Conservation (phyloP, 2,113 vertebrate genomes). For the Rhynchomys soricoides region DNA sequence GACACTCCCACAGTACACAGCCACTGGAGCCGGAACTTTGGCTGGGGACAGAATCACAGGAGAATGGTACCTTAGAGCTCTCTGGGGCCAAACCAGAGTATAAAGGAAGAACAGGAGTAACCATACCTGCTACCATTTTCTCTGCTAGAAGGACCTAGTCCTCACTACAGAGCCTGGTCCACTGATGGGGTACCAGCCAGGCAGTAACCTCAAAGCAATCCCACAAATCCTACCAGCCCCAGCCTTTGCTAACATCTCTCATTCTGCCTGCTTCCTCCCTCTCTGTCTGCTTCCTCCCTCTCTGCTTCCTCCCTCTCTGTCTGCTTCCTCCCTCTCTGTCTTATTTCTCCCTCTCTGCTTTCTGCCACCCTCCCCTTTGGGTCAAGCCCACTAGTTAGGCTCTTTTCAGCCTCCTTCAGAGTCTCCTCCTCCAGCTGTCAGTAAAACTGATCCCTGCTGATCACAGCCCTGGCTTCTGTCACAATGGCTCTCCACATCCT, state of each 20-base stretch:
- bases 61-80: background rate
- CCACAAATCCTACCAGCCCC: background rate
- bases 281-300: too few species aligned
- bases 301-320: background rate
- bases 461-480: background rate
- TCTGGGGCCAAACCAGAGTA: background rate
- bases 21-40: constrained; percentile 33
- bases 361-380: background rate
- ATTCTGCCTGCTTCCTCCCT: too few species aligned
- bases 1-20: constrained; percentile 66
- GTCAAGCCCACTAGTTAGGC: background rate
- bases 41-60: constrained; percentile 62
- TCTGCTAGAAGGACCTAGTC: background rate
- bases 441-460: too few species aligned
- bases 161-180: background rate
- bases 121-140: background rate
- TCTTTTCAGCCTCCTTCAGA: background rate
- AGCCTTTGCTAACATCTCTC: rapidly evolving
- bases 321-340: background rate
- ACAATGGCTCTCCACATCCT: too few species aligned
- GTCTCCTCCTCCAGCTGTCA: background rate
- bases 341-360: background rate
- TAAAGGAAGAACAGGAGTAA: rapidly evolving
- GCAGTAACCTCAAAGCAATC: too few species aligned
- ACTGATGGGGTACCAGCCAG: background rate